Percentiles rank a stretch among this genome's conserved stretches.
Evolutionary conservation across 2,888 invertebrate genomes (phyloP).

Genomic region (Herminia tarsipennalis): DNA sequence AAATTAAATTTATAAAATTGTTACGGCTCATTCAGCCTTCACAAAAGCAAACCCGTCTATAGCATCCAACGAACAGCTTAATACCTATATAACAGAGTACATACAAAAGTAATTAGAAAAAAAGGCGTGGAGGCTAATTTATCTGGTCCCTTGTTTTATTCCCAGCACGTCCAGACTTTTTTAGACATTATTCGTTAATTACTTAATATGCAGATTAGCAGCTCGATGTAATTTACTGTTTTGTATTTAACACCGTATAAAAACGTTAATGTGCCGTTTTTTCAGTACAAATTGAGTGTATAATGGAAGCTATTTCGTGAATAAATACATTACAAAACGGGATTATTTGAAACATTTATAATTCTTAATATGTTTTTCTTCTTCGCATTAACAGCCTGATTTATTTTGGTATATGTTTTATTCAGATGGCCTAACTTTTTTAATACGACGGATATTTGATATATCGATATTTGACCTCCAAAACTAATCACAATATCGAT

Average conservation of each 20-base stretch:
- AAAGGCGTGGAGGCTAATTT: slow-evolving; percentile 62
- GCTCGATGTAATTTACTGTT: slow-evolving; percentile 45
- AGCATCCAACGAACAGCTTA: not conserved
- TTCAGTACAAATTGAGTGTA: slow-evolving; percentile 28
- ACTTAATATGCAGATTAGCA: slow-evolving; percentile 50
- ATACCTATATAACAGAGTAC: slow-evolving; percentile 24
- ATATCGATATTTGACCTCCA: no score
- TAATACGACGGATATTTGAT: no score
- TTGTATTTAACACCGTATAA: slow-evolving; percentile 33
- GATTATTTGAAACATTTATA: not conserved
- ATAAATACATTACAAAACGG: slow-evolving; percentile 6
- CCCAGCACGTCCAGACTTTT: slow-evolving; percentile 62
- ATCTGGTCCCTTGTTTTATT: slow-evolving; percentile 59
- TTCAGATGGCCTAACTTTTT: no score
- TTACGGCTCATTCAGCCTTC: no score
- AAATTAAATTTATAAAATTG: no score
- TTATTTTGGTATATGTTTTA: no score
- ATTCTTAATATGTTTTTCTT: no score
- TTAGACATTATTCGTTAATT: slow-evolving; percentile 57
- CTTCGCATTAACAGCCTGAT: no score
- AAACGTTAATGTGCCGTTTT: slow-evolving; percentile 26
- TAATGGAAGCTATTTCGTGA: slow-evolving; percentile 16
- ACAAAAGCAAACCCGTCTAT: not conserved
- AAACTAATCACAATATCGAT: no score
- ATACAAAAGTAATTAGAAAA: slow-evolving; percentile 63